Evolutionary conservation across 2,888 invertebrate genomes (phyloP), one percentile per base, ranked within the genome.

Genomic region (Stegana nigrithorax): DNA sequence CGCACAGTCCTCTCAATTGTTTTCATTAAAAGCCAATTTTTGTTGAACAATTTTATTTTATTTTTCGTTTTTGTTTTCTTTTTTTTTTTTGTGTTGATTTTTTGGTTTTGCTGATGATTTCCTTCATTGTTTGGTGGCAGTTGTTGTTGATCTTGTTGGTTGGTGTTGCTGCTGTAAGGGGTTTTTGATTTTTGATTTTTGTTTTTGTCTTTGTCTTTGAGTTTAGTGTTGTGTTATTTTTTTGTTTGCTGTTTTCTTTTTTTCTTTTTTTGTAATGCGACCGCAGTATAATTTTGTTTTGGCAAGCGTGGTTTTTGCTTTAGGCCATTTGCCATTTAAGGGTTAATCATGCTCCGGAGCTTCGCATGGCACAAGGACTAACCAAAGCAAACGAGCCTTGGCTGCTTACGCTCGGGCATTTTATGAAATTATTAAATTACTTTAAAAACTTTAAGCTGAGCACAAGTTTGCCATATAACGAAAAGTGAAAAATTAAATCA

Each of bases 1-100:
- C 78, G 26, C 51, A 65, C 53, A 62, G 67, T 70, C 70, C 74
- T 80, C 69, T 75, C 73, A 81, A 81, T 79, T 80, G 78, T 75
- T 81, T 81, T 80, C 81, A 80, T 79, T 79, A 79, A 75, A 80
- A 72, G 76, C 73, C 77, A 80, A 76, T 77, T 77, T 75, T 64
- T 66, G 60, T 44, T 39, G 50, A 23, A n/a, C 6, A 29, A 29
- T 29, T 29, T 29, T 29, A 7, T 29, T 29, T 6, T 29, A 29
- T 29, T 29, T 8, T 50, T 25, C 3, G 21, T 47, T 47, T 8
- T 23, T 23, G 21, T 50, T 50, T 4, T 25, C 8, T n/a, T 1
- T 47, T 23, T n/a, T 47, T 47, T 23, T 47, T 21, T 47, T 45
- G 45, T 45, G 8, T 47, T n/a, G n/a, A n/a, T 10, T 25, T 3